These are phyloP conservation scores for Decapterus maruadsi DNA, from an alignment of 2,797 vertebrate species.

Conservation along the genomic window DNA sequence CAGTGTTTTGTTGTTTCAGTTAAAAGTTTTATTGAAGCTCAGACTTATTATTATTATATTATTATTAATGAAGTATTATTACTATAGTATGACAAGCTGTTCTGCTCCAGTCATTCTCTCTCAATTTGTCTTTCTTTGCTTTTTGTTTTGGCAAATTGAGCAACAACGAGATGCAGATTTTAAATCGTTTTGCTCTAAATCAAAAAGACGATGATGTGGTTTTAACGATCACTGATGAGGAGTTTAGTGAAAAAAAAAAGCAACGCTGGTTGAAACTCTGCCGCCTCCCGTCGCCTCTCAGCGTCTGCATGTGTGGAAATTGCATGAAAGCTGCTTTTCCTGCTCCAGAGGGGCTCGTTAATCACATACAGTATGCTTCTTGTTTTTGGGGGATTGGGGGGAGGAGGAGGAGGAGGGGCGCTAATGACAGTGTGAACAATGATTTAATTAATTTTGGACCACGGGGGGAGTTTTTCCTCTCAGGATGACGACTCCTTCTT, in stretches of 20 bases:
- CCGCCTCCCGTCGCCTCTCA: background rate
- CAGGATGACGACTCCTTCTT: constrained; percentile 13
- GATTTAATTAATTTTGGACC: constrained; percentile 63
- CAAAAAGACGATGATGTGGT: too few species aligned
- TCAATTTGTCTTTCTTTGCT: too few species aligned
- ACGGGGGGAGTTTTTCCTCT: constrained; percentile 33
- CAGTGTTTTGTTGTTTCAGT: too few species aligned
- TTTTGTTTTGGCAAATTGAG: background rate
- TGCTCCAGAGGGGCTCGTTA: constrained; percentile 54
- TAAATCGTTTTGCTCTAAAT: background rate
- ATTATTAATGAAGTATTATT: background rate
- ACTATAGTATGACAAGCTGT: background rate
- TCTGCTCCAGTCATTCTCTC: background rate
- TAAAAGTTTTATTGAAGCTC: too few species aligned
- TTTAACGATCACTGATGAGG: background rate
- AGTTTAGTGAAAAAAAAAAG: background rate
- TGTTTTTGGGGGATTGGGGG: constrained; percentile 22
- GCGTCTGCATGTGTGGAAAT: background rate
- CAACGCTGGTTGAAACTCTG: too few species aligned
- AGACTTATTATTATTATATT: too few species aligned
- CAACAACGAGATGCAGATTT: background rate
- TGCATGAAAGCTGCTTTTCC: constrained; percentile 30
- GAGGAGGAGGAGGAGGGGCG: too few species aligned
- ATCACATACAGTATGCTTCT: constrained; percentile 39
- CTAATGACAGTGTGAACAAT: constrained; percentile 54